phyloP scores from a whole-genome alignment of 2,797 vertebrate species.

The Catostomus latipinnis region DNA sequence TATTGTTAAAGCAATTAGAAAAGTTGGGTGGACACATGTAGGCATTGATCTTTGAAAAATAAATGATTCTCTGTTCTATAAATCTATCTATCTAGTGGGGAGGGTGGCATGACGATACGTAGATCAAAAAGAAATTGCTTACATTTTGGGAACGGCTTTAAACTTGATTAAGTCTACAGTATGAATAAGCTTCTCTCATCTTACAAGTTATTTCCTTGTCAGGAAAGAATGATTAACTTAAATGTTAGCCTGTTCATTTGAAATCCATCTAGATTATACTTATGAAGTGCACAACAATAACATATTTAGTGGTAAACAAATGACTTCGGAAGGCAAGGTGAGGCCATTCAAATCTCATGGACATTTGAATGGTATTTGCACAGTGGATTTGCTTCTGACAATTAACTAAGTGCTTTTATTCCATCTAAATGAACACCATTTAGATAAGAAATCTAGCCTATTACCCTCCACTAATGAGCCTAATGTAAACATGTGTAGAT shows the following conservation, averaged over 20 bases:
- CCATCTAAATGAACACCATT: slow-evolving; percentile 23
- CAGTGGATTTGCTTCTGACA: not conserved
- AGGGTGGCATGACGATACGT: too few species aligned
- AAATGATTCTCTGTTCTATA: too few species aligned
- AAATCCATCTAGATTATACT: not conserved
- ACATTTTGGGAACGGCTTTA: slow-evolving; percentile 3
- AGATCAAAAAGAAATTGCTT: not conserved
- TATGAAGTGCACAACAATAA: not conserved
- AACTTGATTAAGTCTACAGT: not conserved
- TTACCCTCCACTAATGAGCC: slow-evolving; percentile 12
- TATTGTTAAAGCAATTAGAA: not conserved
- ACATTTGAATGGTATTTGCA: slow-evolving; percentile 29
- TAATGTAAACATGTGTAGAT: slow-evolving; percentile 1
- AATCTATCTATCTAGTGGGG: too few species aligned
- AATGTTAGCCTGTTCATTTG: not conserved
- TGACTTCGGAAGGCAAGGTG: not conserved
- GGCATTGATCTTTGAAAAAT: too few species aligned
- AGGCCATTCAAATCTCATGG: slow-evolving; percentile 13
- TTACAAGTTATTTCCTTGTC: not conserved
- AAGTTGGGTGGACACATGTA: too few species aligned
- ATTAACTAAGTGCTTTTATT: slow-evolving; percentile 28
- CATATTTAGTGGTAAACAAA: slow-evolving; percentile 37
- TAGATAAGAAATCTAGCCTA: not conserved
- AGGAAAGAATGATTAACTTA: not conserved
- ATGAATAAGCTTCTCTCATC: not conserved